Evolutionary conservation across 2,888 invertebrate genomes (phyloP), one percentile per base, ranked within the genome.

Genomic region (Drosophila testacea): DNA sequence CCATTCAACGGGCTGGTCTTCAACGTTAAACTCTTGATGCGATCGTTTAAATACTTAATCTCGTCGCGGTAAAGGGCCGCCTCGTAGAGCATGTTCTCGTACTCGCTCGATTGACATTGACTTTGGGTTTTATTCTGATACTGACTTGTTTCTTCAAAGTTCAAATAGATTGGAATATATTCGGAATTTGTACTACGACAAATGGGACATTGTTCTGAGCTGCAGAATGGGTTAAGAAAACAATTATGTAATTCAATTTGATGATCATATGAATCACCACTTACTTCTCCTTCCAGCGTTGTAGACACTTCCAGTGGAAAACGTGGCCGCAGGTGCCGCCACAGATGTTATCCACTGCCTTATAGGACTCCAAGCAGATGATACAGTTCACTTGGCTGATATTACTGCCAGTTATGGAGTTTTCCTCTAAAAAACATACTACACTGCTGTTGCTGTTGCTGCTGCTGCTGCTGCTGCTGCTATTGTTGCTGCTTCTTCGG

Each of bases 171-270:
- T 38, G 81, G 79, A 51, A 82, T 72, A 13, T 51, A 75, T 0
- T 56, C 41, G 1, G 62, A 54, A 48, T 44, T 59, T 1, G 9
- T 7, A 4, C 27, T 32, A 4, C 90, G 89, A 48, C 90, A 90
- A 51, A 79, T 66, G 4, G 90, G 91, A 32, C 90, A 90, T 51
- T 61, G 74, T n/a, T 28, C 48, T n/a, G 81, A 79, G 30, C 90
- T 90, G 51, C 5, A 28, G 30, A 51, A 47, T 47, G 7, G 22
- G 22, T 22, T 28, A 1, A 30, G 13, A 11, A 42, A 42, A 36
- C 1, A 34, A 34, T 34, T 9, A 32, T 22, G 22, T 13, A 1
- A 42, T 27, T 60, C 10, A 10, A 10, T 36, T 16, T 16, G 4
- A 10, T 28, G 4, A 7, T 22, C 1, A 38, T 0, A 30, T 22